Conservation (phyloP, 2,113 vertebrate species). For the Cyrtonyx montezumae region DNA sequence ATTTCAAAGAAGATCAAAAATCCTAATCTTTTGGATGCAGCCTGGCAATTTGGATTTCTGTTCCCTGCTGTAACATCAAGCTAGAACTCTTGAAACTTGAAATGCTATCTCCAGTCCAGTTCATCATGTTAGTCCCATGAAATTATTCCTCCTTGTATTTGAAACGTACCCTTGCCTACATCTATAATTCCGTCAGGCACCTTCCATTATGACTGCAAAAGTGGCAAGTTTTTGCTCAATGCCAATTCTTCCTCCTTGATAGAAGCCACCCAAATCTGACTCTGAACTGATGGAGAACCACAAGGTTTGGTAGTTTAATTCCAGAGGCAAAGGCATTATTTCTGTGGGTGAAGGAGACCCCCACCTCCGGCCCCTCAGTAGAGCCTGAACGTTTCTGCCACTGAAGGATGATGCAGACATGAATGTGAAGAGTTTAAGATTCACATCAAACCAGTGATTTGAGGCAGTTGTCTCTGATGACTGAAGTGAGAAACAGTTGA, state of each 20-base stretch:
- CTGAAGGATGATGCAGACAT: neutral
- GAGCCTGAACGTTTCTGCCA: neutral
- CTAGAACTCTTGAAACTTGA: neutral
- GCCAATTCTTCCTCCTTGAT: neutral
- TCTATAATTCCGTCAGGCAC: neutral
- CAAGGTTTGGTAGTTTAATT: neutral
- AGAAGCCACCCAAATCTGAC: neutral
- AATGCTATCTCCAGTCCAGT: neutral
- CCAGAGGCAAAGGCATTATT: neutral
- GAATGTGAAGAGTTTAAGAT: neutral
- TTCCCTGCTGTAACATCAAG: neutral
- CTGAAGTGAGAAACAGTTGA: neutral
- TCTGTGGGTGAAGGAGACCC: neutral
- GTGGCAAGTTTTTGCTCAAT: neutral
- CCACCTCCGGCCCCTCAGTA: neutral
- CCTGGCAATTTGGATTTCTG: neutral
- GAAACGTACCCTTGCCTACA: neutral
- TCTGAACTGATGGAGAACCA: neutral
- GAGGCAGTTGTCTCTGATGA: neutral
- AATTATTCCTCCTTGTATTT: neutral
- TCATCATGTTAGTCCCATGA: neutral
- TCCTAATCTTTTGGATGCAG: neutral
- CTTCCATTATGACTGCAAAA: neutral
- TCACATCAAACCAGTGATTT: neutral
- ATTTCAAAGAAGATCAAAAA: constrained; percentile 1